These are phyloP conservation scores for Aplysia californica DNA, from an alignment of 1,140 invertebrate species.

Conservation along the genomic window DNA sequence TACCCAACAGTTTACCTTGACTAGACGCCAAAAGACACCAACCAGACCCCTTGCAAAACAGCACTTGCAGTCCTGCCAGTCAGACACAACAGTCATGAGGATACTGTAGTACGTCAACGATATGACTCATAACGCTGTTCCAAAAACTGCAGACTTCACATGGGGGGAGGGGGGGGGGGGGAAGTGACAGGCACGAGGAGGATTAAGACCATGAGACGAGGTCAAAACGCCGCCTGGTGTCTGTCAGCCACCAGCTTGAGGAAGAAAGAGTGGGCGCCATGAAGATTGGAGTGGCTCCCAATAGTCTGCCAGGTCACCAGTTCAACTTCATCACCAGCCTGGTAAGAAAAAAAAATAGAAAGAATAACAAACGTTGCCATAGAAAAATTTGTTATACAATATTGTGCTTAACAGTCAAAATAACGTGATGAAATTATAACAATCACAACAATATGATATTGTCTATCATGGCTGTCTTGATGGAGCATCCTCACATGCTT, in stretches of 20 bases:
- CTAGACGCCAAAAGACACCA: not conserved
- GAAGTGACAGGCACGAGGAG: not conserved
- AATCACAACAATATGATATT: not conserved
- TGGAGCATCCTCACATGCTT: not conserved
- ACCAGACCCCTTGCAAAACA: not conserved
- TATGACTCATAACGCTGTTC: not conserved
- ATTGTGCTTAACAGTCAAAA: too few relatives aligned
- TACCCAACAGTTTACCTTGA: too few relatives aligned
- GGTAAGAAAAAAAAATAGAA: conserved; percentile 17
- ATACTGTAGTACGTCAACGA: not conserved
- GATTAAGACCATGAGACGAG: not conserved
- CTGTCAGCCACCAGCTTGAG: conserved; percentile 49
- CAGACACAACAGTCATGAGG: not conserved
- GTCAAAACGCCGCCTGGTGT: conserved; percentile 51
- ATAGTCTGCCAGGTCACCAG: conserved; percentile 47
- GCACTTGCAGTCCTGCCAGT: not conserved
- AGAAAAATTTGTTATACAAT: not conserved
- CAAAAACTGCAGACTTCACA: not conserved
- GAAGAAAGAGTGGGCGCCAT: conserved; percentile 49
- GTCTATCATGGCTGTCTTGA: not conserved
- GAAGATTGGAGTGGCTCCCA: conserved; percentile 38
- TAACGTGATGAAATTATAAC: not conserved
- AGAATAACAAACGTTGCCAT: not conserved
- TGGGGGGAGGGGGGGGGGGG: not conserved
- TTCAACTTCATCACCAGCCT: conserved; percentile 46